A percentile compares a stretch with the other conserved stretches of the same genome.
phyloP scores from a whole-genome alignment of 2,113 vertebrate species.

The Ramphastos sulfuratus region DNA sequence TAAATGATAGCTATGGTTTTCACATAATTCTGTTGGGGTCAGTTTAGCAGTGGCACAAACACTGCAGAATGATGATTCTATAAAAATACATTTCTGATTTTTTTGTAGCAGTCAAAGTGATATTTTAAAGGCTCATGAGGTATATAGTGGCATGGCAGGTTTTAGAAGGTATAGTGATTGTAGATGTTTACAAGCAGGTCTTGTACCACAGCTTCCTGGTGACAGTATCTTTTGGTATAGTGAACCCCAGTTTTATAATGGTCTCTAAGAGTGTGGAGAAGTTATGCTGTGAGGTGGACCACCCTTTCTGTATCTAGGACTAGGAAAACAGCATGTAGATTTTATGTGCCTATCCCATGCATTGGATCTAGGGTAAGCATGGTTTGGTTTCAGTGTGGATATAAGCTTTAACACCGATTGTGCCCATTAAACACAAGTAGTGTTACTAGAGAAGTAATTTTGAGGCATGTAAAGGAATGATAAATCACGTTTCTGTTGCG shows the following conservation, averaged over 20 bases:
- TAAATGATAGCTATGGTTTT: neutral
- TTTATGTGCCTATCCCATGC: neutral
- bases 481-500: neutral
- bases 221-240: neutral
- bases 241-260: neutral
- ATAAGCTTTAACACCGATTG: neutral
- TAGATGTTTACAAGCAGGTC: neutral
- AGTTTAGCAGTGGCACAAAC: neutral
- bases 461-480: neutral
- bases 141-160: neutral
- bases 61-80: neutral
- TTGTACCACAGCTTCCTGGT: neutral
- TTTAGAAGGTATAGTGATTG: neutral
- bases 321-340: neutral
- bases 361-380: neutral
- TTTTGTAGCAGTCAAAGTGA: neutral
- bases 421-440: neutral
- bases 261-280: neutral
- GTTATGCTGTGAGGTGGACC: neutral
- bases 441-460: neutral
- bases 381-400: neutral
- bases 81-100: neutral
- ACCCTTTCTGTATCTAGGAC: neutral
- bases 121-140: neutral
- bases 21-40: neutral